Evolutionary conservation across 2,797 vertebrate species (phyloP).

Genomic region (Sebastes vulpes): DNA sequence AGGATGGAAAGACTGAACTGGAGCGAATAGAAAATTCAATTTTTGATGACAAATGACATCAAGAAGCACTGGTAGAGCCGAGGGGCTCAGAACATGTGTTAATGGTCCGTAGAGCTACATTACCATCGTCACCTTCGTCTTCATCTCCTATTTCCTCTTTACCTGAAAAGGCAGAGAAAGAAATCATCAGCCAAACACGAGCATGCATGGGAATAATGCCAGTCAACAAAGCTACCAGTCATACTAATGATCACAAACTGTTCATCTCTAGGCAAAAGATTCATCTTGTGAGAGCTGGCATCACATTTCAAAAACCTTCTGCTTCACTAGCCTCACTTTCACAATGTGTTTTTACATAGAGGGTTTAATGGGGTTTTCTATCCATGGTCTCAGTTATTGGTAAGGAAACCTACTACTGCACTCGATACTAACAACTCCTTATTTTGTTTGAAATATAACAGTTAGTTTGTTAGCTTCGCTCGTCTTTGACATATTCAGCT

Average conservation of each 20-base stretch:
- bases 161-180: slow-evolving; percentile 59
- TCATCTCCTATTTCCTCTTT: slow-evolving; percentile 69
- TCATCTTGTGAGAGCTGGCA: slow-evolving; percentile 21
- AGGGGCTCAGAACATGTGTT: slow-evolving; percentile 63
- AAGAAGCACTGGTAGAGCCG: slow-evolving; percentile 54
- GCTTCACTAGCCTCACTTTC: not conserved
- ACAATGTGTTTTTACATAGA: not conserved
- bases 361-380: not conserved
- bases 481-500: not conserved
- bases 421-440: not conserved
- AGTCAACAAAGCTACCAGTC: slow-evolving; percentile 45
- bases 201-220: slow-evolving; percentile 30
- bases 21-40: slow-evolving; percentile 69
- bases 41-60: slow-evolving; percentile 78
- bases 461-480: not conserved
- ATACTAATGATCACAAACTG: slow-evolving; percentile 50
- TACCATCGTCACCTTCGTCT: slow-evolving; percentile 73
- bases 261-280: slow-evolving; percentile 32
- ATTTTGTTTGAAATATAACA: not conserved
- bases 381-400: not conserved
- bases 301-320: slow-evolving; percentile 13
- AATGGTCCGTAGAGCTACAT: slow-evolving; percentile 70
- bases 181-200: slow-evolving; percentile 42
- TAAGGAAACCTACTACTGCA: not conserved
- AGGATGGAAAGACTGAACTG: slow-evolving; percentile 64